Percentiles rank a stretch among this genome's conserved stretches.
phyloP scores from a whole-genome alignment of 37 sponge, comb jelly and placozoan genomes.

The Beroe ovata region DNA sequence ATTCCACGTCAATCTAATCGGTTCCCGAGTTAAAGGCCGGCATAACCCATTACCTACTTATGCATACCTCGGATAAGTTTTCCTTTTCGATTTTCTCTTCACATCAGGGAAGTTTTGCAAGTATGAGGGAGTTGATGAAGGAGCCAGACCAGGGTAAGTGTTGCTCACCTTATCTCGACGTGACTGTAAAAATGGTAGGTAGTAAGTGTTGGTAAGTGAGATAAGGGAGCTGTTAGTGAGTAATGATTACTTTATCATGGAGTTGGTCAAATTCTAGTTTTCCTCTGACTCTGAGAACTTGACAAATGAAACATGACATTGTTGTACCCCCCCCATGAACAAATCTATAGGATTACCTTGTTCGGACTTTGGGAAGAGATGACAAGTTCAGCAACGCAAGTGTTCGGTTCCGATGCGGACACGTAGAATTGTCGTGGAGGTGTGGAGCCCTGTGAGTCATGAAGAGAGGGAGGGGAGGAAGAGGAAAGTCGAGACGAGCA shows the following conservation, averaged over 20 bases:
- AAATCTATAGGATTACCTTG: slow-evolving; percentile 28
- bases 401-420: slow-evolving; percentile 32
- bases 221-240: no score
- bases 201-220: no score
- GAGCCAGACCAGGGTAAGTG: not conserved
- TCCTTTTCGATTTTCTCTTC: not conserved
- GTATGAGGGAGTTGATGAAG: not conserved
- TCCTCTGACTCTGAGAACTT: no score
- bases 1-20: no score
- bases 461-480: not conserved
- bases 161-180: not conserved
- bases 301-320: no score
- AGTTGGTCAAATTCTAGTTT: no score
- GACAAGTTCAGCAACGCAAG: slow-evolving; percentile 18
- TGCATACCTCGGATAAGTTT: not conserved
- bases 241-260: no score
- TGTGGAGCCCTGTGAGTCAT: slow-evolving; percentile 27
- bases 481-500: not conserved
- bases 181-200: no score
- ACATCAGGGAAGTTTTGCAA: not conserved
- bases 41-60: no score
- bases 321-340: not conserved
- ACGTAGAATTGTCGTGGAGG: slow-evolving; percentile 34
- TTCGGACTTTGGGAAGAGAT: slow-evolving; percentile 2
- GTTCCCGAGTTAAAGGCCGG: no score